Base-by-base conservation (phyloP, 2,888 invertebrate genomes). In the Philaethria dido region DNA sequence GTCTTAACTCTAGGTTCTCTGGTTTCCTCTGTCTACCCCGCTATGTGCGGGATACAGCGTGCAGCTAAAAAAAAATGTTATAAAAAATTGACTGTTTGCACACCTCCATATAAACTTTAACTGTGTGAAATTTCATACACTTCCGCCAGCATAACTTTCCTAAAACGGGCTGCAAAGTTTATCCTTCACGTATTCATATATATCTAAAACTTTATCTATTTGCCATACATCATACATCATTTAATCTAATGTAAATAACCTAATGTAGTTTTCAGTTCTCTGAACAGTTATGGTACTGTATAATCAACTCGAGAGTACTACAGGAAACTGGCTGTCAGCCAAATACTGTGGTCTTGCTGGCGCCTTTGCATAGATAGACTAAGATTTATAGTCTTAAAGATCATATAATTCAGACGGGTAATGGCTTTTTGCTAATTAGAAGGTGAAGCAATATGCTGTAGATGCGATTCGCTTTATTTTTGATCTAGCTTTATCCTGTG, bases 321-420 rank as follows among this genome's bases (percentile, higher is more conserved):
- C 13, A 42, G 39, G 11, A 50, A 64, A 22, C 64, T 64, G 64
- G 64, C 48, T 39, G 29, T 5, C 36, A 50, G 64, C 64, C 64
- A 64, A 59, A 42, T 20, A 48, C 16, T 9, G 25, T 47, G 64
- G 64, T 50, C 64, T 50, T 20, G 20, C 48, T 64, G 64, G 64
- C 64, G 64, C 64, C 64, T 44, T 47, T 14, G 54, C 36, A 55
- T 16, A 64, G 18, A 64, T 59, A 64, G 48, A 59, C 36, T 59
- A 36, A 42, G 29, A 59, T 59, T 48, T 59, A 64, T 39, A 2
- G 16, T 6, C 48, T 18, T 39, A 50, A 63, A 63, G 14, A 29
- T 47, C 39, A 22, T 13, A 36, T 55, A 55, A 45, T 42, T 39
- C 29, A 42, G 20, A 42, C 14, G 52, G n/a, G 42, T 57, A 48